Evolutionary conservation across 2,113 vertebrate species (phyloP).

Genomic region (Alexandromys fortis): DNA sequence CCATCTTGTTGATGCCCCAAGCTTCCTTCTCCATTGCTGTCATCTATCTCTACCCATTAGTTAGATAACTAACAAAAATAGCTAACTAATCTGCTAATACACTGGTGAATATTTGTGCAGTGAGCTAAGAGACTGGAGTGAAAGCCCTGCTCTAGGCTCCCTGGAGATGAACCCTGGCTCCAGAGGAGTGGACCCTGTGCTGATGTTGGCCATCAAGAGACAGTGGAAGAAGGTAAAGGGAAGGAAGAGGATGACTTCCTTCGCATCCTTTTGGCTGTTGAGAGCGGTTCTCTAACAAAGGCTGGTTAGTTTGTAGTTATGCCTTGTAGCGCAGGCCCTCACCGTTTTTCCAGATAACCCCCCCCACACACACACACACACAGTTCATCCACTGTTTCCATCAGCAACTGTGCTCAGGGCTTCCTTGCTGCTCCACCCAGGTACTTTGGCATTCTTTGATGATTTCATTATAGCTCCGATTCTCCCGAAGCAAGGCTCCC

Average conservation of each 20-base stretch:
- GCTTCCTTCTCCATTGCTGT: neutral
- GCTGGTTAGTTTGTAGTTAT: neutral
- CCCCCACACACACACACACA: accelerated
- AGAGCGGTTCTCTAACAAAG: neutral
- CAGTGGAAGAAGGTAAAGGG: neutral
- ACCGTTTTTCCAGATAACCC: accelerated
- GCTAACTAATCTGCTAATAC: neutral
- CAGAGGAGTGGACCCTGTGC: neutral
- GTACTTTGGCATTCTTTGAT: neutral
- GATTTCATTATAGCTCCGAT: neutral
- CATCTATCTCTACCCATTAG: neutral
- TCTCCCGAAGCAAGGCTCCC: neutral
- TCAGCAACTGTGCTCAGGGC: neutral
- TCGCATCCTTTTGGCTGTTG: neutral
- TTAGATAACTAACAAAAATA: neutral
- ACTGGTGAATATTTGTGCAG: neutral
- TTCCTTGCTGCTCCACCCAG: neutral
- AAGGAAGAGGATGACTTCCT: neutral
- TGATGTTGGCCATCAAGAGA: neutral
- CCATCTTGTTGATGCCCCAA: neutral
- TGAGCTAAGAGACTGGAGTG: neutral
- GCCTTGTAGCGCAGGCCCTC: too few species aligned
- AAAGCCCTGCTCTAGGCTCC: neutral
- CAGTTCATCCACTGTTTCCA: neutral
- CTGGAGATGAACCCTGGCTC: neutral